Base-by-base conservation (phyloP, 1,140 invertebrate genomes). In the Babylonia areolata region DNA sequence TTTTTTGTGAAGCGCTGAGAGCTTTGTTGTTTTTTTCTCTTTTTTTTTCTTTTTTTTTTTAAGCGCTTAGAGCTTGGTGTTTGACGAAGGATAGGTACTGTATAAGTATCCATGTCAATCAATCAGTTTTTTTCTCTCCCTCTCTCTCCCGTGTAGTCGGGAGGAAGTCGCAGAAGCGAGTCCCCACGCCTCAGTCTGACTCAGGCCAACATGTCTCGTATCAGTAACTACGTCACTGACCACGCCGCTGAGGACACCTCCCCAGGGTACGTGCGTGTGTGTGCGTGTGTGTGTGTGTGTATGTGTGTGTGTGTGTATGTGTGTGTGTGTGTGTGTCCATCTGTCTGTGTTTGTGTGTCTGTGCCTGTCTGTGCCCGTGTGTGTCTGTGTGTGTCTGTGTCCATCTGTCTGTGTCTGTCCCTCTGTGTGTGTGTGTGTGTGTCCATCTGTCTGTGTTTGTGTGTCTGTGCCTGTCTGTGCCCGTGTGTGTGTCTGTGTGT, bases 61-160 rank as follows among this genome's bases (percentile, higher is more conserved):
- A n/a, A n/a, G n/a, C n/a, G n/a, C n/a, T n/a, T n/a, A n/a, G n/a
- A n/a, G n/a, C n/a, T n/a, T n/a, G n/a, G n/a, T n/a, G n/a, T n/a
- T n/a, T n/a, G n/a, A n/a, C n/a, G n/a, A n/a, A n/a, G n/a, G n/a
- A n/a, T n/a, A n/a, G n/a, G n/a, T n/a, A n/a, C n/a, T n/a, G n/a
- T n/a, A n/a, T n/a, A n/a, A n/a, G n/a, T n/a, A n/a, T n/a, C n/a
- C n/a, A n/a, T n/a, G n/a, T n/a, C n/a, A n/a, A n/a, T n/a, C n/a
- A n/a, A n/a, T n/a, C n/a, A n/a, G n/a, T n/a, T n/a, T n/a, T n/a
- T n/a, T n/a, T n/a, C n/a, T n/a, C n/a, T n/a, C n/a, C n/a, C n/a
- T n/a, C n/a, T n/a, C n/a, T n/a, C n/a, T n/a, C n/a, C n/a, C 28
- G 12, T 75, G n/a, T 37, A 89, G 87, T 88, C 87, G 17, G 87